phyloP scores from a whole-genome alignment of 2,797 vertebrate species.

The Eospalax fontanierii region DNA sequence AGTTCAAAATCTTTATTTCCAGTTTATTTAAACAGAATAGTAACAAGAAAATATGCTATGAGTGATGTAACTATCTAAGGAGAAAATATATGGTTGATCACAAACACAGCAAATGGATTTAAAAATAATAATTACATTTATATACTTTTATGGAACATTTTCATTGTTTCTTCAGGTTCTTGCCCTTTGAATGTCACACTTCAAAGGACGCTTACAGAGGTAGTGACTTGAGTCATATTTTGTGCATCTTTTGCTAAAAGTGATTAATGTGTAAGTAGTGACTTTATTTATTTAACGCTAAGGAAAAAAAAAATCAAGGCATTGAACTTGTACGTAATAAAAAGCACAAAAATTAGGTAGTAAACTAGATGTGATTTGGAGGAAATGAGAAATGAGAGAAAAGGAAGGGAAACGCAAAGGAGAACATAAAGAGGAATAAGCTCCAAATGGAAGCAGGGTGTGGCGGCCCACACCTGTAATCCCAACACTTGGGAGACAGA shows the following conservation, averaged over 20 bases:
- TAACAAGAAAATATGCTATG: neutral
- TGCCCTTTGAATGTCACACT: slow-evolving; percentile 55
- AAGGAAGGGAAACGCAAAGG: neutral
- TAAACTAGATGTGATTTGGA: neutral
- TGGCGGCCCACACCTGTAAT: too few species aligned
- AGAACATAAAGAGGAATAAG: neutral
- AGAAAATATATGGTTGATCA: slow-evolving; percentile 4
- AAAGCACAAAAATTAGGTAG: neutral
- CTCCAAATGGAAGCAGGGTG: neutral
- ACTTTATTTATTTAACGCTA: neutral
- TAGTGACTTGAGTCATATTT: slow-evolving; percentile 50
- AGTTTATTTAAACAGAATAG: neutral
- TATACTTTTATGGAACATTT: slow-evolving; percentile 32
- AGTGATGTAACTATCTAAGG: neutral
- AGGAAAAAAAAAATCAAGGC: slow-evolving; percentile 18
- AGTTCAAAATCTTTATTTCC: slow-evolving; percentile 49
- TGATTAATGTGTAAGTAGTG: neutral
- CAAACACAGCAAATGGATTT: slow-evolving; percentile 18
- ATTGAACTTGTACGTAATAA: neutral
- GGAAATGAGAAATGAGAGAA: neutral
- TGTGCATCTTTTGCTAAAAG: slow-evolving; percentile 43
- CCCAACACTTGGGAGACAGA: too few species aligned
- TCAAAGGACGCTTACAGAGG: slow-evolving; percentile 15
- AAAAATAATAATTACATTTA: slow-evolving; percentile 46
- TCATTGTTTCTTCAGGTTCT: slow-evolving; percentile 26